phyloP scores from a whole-genome alignment of 2,797 vertebrate species.

The Babyrousa celebensis region DNA sequence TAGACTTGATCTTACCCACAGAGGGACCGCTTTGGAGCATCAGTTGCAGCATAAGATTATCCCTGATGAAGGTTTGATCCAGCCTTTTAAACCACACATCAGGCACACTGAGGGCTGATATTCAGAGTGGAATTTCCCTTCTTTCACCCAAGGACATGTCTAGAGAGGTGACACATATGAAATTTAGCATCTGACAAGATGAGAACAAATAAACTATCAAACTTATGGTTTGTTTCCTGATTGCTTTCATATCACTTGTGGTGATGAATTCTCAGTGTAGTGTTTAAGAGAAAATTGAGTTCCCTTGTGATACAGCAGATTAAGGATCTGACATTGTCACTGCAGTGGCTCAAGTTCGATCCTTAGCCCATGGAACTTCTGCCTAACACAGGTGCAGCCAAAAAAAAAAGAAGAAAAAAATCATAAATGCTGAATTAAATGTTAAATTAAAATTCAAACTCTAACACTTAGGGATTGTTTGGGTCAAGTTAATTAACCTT shows the following conservation, averaged over 20 bases:
- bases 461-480: neutral
- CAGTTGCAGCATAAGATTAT: fast-evolving
- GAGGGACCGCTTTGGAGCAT: neutral
- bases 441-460: slow-evolving; percentile 32
- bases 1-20: neutral
- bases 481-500: slow-evolving; percentile 53
- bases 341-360: no score
- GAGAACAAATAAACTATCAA: neutral
- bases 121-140: neutral
- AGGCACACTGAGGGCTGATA: neutral
- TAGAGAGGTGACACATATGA: neutral
- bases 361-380: no score
- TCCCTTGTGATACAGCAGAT: no score
- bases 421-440: neutral
- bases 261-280: neutral
- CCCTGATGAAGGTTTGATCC: fast-evolving
- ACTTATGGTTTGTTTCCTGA: neutral
- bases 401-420: no score
- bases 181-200: neutral
- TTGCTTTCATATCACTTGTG: neutral
- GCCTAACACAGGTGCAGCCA: no score
- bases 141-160: neutral
- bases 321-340: no score
- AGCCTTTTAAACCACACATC: neutral
- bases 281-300: neutral